Evolutionary conservation across 2,888 invertebrate species (phyloP), one percentile per base, ranked within the genome.

Genomic region (Nemoura dubitans): DNA sequence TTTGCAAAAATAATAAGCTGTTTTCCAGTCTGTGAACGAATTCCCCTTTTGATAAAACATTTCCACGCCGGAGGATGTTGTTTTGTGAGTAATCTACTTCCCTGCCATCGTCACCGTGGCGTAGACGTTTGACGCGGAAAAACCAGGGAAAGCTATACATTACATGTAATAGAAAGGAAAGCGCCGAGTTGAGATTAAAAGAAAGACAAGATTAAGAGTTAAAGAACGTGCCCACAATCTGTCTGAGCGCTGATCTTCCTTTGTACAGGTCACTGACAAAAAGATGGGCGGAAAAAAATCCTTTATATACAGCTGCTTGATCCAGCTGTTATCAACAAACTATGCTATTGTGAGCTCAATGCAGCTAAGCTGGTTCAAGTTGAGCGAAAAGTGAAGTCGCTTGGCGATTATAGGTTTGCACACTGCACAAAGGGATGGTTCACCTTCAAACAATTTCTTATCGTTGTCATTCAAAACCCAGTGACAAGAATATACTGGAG

Each of bases 161-260:
- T 81, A 81, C 29, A 78, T 28, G 30, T 81, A 81, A 81, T 28
- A 81, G 81, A 81, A 81, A 81, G 81, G 59, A 59, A 14, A 59
- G 21, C 36, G 36, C 59, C 16, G 59, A 59, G 59, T 59, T 21
- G 59, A 59, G 59, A 59, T 59, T 59, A 59, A 59, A 59, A 59
- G 59, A 59, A 59, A 59, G 14, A 59, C 81, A 81, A 81, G 81
- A 81, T 81, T 81, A 29, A 81, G 81, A 81, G 81, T 28, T 29
- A 29, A 29, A n/a, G 30, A 30, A 30, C 81, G 81, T 81, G 81
- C 27, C 29, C 30, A 30, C 81, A 81, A 81, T 81, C 81, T 81
- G 81, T 30, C 28, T n/a, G 81, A 29, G 16, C 81, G 28, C 81
- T 81, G 81, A 81, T 81, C 81, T 81, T 81, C 81, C 28, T 81